Percentiles rank a stretch among this genome's conserved stretches.
phyloP scores from a whole-genome alignment of 2,888 invertebrate genomes.

The Pristionchus fissidentatus region DNA sequence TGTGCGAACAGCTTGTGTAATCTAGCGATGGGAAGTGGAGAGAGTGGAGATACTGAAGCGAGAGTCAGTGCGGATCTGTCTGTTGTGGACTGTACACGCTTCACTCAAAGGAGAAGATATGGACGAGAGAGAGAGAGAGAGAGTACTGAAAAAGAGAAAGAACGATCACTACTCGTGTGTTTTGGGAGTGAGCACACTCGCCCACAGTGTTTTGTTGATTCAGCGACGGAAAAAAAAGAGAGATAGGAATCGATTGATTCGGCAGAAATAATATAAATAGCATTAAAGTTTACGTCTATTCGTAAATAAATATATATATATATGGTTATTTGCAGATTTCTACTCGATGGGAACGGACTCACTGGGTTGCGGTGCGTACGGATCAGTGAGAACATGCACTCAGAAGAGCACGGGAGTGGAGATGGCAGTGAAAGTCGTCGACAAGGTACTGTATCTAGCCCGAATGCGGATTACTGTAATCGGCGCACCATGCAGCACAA shows the following conservation, averaged over 20 bases:
- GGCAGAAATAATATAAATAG: too few species aligned
- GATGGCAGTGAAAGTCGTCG: conserved; percentile 88
- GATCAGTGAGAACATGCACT: conserved; percentile 70
- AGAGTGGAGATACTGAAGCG: background rate
- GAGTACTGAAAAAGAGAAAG: background rate
- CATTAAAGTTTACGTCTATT: too few species aligned
- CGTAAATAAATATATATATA: too few species aligned
- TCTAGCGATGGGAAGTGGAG: conserved; percentile 1
- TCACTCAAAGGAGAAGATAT: too few species aligned
- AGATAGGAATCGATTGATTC: too few species aligned
- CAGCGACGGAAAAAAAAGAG: too few species aligned
- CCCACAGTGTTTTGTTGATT: too few species aligned
- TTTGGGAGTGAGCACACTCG: too few species aligned
- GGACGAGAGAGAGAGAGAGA: background rate
- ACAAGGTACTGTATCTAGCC: conserved; percentile 82
- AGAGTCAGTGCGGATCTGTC: too few species aligned
- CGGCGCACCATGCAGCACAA: conserved; percentile 77
- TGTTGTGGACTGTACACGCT: too few species aligned
- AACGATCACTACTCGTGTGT: too few species aligned
- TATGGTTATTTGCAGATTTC: conserved; percentile 83
- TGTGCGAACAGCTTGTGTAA: conserved; percentile 35
- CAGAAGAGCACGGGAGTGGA: conserved; percentile 87
- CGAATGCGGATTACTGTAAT: background rate
- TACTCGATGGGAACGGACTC: conserved; percentile 95
- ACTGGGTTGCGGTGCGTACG: conserved; percentile 93